Evolutionary conservation across 2,888 invertebrate species (phyloP).

Genomic region (Onchidella celtica): DNA sequence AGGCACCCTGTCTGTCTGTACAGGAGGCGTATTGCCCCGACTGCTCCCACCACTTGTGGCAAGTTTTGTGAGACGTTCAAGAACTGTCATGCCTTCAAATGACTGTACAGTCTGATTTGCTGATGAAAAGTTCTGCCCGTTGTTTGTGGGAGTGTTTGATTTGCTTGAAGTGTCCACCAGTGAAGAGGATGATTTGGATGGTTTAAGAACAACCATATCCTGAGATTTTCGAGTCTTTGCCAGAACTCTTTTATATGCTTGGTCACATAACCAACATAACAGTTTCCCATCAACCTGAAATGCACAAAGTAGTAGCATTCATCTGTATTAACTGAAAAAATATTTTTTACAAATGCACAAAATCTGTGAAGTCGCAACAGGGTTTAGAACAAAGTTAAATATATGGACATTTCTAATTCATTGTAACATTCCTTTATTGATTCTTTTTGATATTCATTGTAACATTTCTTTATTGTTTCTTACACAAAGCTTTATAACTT

Average conservation of each 20-base stretch:
- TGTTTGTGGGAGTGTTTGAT: constrained; percentile 36
- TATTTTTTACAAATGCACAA: no score
- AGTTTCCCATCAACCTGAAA: constrained; percentile 95
- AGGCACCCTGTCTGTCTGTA: background rate
- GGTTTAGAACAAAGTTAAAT: no score
- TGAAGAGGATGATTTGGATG: constrained; percentile 52
- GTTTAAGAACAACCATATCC: constrained; percentile 59
- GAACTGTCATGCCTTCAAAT: constrained; percentile 49
- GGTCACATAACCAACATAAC: constrained; percentile 96
- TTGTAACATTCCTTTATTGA: no score
- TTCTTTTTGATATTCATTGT: no score
- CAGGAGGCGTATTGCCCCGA: constrained; percentile 33
- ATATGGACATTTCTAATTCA: no score
- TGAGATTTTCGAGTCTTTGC: constrained; percentile 87
- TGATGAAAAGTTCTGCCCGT: constrained; percentile 26
- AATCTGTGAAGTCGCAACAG: no score
- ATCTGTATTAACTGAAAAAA: no score
- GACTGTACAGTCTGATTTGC: constrained; percentile 18
- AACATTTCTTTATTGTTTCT: no score
- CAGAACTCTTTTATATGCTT: constrained; percentile 94
- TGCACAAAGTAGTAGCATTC: background rate
- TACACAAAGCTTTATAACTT: no score
- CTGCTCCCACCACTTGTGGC: constrained; percentile 45
- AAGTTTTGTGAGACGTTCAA: constrained; percentile 41
- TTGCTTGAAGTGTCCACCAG: constrained; percentile 39